A percentile compares a stretch with the other conserved stretches of the same genome.
phyloP scores from a whole-genome alignment of 1,140 invertebrate species.

The Calliopsis andreniformis region DNA sequence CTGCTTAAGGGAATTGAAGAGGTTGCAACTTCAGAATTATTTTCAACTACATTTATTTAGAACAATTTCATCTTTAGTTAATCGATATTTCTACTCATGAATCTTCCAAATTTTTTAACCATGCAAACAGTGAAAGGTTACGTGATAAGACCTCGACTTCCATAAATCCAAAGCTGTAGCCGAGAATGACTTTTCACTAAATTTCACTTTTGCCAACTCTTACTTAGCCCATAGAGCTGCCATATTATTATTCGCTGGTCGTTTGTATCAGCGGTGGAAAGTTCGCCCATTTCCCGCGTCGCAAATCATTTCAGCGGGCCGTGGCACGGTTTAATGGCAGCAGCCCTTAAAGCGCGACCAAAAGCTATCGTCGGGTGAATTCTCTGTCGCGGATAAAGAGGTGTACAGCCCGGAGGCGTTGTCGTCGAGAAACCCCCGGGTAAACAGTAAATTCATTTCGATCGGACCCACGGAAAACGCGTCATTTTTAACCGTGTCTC shows the following conservation, averaged over 20 bases:
- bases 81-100: too few species aligned
- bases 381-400: constrained; percentile 56
- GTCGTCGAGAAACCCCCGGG: constrained; percentile 54
- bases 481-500: constrained; percentile 44
- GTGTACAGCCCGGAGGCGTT: constrained; percentile 24
- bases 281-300: constrained; percentile 6
- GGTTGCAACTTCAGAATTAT: too few species aligned
- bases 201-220: constrained; percentile 2
- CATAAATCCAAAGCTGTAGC: too few species aligned
- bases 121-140: too few species aligned
- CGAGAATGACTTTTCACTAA: constrained; percentile 8
- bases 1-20: background rate
- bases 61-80: too few species aligned
- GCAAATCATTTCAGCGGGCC: constrained; percentile 11
- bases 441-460: constrained; percentile 74
- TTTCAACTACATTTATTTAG: too few species aligned
- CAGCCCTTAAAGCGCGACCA: constrained; percentile 4
- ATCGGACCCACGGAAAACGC: constrained; percentile 48
- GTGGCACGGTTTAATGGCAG: background rate
- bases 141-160: too few species aligned
- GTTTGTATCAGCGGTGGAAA: background rate
- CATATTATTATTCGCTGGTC: constrained; percentile 2
- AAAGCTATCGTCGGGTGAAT: constrained; percentile 44
- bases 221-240: background rate
- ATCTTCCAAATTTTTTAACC: too few species aligned